phyloP scores from a whole-genome alignment of 2,888 invertebrate species.

The Lithophane leautieri region DNA sequence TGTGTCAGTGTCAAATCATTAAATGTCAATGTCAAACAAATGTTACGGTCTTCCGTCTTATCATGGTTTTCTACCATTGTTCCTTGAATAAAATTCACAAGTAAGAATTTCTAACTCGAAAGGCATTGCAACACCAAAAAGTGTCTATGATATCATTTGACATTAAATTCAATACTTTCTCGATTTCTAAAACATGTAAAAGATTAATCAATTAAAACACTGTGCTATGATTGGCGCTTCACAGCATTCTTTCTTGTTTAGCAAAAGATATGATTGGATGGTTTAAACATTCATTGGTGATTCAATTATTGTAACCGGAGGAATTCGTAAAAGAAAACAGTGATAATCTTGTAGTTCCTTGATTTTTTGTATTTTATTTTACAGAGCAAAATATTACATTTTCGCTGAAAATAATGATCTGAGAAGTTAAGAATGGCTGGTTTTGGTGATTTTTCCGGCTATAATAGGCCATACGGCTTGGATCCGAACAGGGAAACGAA shows the following conservation, averaged over 20 bases:
- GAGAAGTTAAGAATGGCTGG: conserved; percentile 82
- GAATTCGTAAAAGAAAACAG: conserved; percentile 27
- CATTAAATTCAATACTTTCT: conserved; percentile 33
- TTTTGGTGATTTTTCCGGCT: conserved; percentile 85
- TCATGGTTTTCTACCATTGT: too few species aligned
- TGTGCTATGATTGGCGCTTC: conserved; percentile 9
- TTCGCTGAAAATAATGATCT: conserved; percentile 49
- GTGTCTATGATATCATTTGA: conserved; percentile 21
- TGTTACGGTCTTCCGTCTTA: too few species aligned
- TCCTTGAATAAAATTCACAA: too few species aligned
- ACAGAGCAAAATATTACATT: conserved; percentile 31
- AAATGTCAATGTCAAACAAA: conserved; percentile 36
- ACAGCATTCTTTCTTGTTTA: accelerated
- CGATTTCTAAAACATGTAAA: neutral
- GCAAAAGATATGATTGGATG: conserved; percentile 1
- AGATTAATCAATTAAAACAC: accelerated
- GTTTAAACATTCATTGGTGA: accelerated
- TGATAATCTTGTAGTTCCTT: conserved; percentile 23
- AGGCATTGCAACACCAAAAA: conserved; percentile 3
- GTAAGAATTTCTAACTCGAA: conserved; percentile 1
- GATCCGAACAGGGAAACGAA: conserved; percentile 86
- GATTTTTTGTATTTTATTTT: conserved; percentile 58
- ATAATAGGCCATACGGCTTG: conserved; percentile 85
- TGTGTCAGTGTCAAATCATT: conserved; percentile 37
- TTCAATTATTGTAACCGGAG: neutral